These are phyloP conservation scores for Ramphastos sulfuratus DNA, from an alignment of 2,113 vertebrate genomes.

Conservation along the genomic window DNA sequence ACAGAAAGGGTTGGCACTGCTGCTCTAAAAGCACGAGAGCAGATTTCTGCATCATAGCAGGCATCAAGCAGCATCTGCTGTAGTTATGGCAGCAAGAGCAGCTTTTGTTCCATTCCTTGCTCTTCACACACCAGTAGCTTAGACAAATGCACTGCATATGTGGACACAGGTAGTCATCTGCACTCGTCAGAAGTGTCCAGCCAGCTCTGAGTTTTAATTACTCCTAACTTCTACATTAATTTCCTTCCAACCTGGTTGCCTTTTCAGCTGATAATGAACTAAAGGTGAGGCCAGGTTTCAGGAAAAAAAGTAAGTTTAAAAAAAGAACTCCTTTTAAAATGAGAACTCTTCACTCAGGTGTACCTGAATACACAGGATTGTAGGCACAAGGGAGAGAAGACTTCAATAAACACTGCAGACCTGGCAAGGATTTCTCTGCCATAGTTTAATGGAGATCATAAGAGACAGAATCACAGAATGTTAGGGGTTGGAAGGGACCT, in stretches of 20 bases:
- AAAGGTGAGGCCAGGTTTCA: not conserved
- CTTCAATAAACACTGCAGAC: not conserved
- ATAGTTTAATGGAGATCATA: not conserved
- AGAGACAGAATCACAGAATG: not conserved
- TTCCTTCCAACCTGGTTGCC: conserved; percentile 31
- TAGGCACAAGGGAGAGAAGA: not conserved
- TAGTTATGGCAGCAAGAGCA: conserved; percentile 30
- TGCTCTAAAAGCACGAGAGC: not conserved
- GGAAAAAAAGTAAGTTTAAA: not conserved
- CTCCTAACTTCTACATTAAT: conserved; percentile 17
- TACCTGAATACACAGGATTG: not conserved
- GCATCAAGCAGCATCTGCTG: conserved; percentile 57
- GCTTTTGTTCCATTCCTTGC: not conserved
- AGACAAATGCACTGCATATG: conserved; percentile 62
- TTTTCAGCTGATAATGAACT: not conserved
- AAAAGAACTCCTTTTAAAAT: not conserved
- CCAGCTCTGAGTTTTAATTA: conserved; percentile 64
- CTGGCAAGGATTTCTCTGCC: conserved; percentile 9
- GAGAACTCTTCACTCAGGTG: not conserved
- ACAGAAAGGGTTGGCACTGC: not conserved
- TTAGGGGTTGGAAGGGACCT: too few relatives aligned
- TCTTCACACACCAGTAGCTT: conserved; percentile 51
- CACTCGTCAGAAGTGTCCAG: conserved; percentile 47
- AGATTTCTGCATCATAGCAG: conserved; percentile 27
- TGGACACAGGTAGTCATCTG: conserved; percentile 68